These are phyloP conservation scores for Melanotaenia parkinsoni DNA, from an alignment of 2,797 vertebrate species.

Conservation along the genomic window DNA sequence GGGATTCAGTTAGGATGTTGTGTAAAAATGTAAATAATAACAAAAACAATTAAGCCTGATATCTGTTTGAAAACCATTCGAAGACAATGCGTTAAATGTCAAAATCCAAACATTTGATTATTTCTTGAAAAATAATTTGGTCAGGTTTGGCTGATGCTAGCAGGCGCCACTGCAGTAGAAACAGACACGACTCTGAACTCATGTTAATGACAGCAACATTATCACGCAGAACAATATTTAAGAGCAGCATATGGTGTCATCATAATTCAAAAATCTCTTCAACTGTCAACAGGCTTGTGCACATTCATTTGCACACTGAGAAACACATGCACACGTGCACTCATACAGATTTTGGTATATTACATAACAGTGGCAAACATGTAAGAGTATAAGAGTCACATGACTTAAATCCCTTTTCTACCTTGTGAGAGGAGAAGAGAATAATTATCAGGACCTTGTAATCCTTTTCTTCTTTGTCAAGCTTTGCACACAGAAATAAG, in stretches of 20 bases:
- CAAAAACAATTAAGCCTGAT: background rate
- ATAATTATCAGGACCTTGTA: conserved; percentile 55
- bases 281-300: conserved; percentile 26
- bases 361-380: conserved; percentile 68
- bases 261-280: background rate
- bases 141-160: no score
- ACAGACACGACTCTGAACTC: no score
- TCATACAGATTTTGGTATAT: conserved; percentile 33
- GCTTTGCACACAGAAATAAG: conserved; percentile 39
- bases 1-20: background rate
- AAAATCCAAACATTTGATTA: no score
- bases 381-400: conserved; percentile 50
- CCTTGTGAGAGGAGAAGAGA: conserved; percentile 57
- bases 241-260: no score
- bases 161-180: no score
- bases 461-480: conserved; percentile 63
- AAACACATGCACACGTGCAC: conserved; percentile 20
- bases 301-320: conserved; percentile 20
- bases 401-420: conserved; percentile 78
- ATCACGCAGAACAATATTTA: background rate
- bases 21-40: background rate
- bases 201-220: no score
- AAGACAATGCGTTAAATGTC: no score
- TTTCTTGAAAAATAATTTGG: no score
- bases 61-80: no score